Evolutionary conservation across 2,113 vertebrate species (phyloP), one percentile per base, ranked within the genome.

Genomic region (Microcebus tavaratra): DNA sequence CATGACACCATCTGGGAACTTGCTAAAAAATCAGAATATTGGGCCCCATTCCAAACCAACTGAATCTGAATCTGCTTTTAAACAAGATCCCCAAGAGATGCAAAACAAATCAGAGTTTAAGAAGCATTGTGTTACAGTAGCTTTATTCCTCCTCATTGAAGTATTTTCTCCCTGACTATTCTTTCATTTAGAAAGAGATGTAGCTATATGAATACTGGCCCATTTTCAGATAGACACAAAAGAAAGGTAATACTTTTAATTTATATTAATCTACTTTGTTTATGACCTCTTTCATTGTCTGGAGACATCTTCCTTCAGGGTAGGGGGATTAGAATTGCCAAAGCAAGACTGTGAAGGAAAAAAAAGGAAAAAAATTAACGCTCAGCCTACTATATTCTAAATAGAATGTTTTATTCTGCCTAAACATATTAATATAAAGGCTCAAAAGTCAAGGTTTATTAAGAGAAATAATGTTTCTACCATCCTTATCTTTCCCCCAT

Each of bases 281-380:
- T n/a, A 6, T 6, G 20, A 65, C n/a, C 39, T 31, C 25, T 10
- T 81, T 78, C 10, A 1, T 36, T 67, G 17, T 81, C 82, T 53
- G 42, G 67, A 76, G 48, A 39, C 13, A 36, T 29, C 67, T 73
- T 57, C 15, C 7, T 50, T 76, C 59, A 29, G 11, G 45, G 4
- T 3, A 42, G 2, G 34, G 55, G 4, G 70, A 73, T 68, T 27
- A 12, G 2, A n/a, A 55, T 86, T 31, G 15, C 39, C 82, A 65
- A 8, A 53, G 59, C 67, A 87, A 90, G 75, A 45, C 17, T 86
- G 11, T 53, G 67, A 82, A 94, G 23, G 48, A 83, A 25, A 82
- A 55, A 80, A 96, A 34, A 34, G 31, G 6, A n/a, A 95, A 65
- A 94, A 45, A 92, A 23, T 93, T 90, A 83, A 65, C 20, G 31